phyloP scores from a whole-genome alignment of 1,140 invertebrate genomes.

The Onthophagus taurus region DNA sequence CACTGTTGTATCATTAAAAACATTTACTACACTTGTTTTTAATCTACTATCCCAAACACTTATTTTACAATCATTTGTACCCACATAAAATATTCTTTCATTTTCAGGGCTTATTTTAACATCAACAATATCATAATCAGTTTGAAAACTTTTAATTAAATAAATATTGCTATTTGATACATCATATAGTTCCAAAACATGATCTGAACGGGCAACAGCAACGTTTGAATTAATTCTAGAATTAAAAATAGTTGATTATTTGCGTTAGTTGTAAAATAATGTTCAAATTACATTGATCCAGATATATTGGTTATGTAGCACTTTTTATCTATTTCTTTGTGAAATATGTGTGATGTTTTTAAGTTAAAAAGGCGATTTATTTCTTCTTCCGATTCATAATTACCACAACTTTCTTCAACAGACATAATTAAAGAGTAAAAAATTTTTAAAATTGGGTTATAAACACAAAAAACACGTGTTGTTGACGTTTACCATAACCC shows the following conservation, averaged over 20 bases:
- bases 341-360: neutral
- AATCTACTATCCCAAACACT: constrained; percentile 56
- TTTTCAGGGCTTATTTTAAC: constrained; percentile 51
- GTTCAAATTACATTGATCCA: neutral
- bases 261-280: neutral
- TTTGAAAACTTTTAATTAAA: constrained; percentile 7
- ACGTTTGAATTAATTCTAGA: constrained; percentile 16
- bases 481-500: no score
- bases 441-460: no score
- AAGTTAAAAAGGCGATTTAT: constrained; percentile 2
- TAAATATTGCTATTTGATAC: constrained; percentile 19
- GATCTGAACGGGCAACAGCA: constrained; percentile 20
- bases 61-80: constrained; percentile 48
- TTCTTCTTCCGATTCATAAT: neutral
- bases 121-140: constrained; percentile 41
- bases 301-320: neutral
- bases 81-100: constrained; percentile 50
- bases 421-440: no score
- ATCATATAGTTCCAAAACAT: constrained; percentile 22
- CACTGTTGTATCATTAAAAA: constrained; percentile 27
- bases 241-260: neutral
- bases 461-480: no score
- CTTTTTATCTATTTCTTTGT: neutral
- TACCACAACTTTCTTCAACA: neutral
- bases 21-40: constrained; percentile 32